These are phyloP conservation scores for Eristalis tenax DNA, from an alignment of 2,888 invertebrate species.

Conservation along the genomic window DNA sequence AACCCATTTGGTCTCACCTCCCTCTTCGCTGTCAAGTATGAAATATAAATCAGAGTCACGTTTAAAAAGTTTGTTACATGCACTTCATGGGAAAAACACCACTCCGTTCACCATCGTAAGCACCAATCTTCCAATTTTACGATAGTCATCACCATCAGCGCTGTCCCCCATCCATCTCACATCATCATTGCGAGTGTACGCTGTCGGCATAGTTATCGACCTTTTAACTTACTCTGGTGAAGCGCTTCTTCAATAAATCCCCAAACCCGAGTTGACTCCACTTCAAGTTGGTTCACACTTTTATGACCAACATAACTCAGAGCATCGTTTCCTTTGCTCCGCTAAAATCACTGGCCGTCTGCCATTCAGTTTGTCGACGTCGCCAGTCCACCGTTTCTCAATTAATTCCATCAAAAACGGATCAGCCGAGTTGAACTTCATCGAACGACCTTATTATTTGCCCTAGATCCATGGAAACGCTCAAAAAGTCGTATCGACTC, in stretches of 20 bases:
- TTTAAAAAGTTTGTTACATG: background rate
- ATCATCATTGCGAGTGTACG: background rate
- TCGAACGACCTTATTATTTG: constrained; percentile 11
- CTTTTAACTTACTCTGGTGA: background rate
- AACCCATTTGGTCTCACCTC: too few relatives aligned
- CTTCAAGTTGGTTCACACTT: background rate
- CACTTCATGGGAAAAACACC: background rate
- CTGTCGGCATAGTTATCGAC: background rate
- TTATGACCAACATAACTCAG: background rate
- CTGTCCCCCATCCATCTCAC: background rate
- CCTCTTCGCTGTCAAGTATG: too few relatives aligned
- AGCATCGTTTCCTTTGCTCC: background rate
- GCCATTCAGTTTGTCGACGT: background rate
- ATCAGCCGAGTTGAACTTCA: background rate
- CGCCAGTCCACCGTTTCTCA: background rate
- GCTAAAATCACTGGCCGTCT: background rate
- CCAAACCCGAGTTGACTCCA: background rate
- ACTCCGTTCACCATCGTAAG: background rate
- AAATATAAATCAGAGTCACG: background rate
- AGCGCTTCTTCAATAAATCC: background rate
- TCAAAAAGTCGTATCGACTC: background rate
- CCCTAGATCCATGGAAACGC: background rate
- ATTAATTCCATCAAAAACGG: background rate
- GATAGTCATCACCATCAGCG: background rate
- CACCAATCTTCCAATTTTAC: background rate